Conservation (phyloP, 1,140 invertebrate species). For the Rhopalosiphum maidis region DNA sequence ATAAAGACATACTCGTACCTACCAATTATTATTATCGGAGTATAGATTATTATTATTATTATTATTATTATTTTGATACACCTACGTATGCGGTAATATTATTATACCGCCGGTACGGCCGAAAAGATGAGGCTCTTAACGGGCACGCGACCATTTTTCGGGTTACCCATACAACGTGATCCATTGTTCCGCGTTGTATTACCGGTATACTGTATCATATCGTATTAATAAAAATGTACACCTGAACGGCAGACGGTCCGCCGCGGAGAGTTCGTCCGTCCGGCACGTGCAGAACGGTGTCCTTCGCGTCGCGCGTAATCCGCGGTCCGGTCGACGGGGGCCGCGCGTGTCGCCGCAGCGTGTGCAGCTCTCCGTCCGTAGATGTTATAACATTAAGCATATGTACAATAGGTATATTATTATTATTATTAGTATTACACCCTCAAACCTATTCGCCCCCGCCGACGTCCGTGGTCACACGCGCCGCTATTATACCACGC, state of each 20-base stretch:
- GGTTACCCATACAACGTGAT: not conserved
- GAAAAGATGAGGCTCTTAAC: not conserved
- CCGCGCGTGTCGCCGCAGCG: not conserved
- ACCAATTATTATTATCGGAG: not conserved
- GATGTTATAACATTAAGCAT: not conserved
- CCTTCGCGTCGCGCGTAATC: not conserved
- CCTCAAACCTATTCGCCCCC: not conserved
- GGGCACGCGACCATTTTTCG: not conserved
- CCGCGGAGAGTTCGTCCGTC: not conserved
- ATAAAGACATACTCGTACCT: not conserved
- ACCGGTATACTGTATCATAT: not conserved
- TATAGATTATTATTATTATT: not conserved
- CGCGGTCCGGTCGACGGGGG: not conserved
- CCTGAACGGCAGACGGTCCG: not conserved
- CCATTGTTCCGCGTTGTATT: not conserved
- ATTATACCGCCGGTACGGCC: no score
- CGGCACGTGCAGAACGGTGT: not conserved
- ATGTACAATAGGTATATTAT: no score
- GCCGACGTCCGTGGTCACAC: not conserved
- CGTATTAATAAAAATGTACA: not conserved
- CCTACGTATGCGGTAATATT: not conserved
- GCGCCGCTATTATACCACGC: not conserved
- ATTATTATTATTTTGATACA: not conserved
- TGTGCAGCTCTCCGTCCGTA: not conserved
- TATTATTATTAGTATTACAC: conserved; percentile 4